Evolutionary conservation across 1,140 invertebrate genomes (phyloP).

Genomic region (Bombus cullumanus): DNA sequence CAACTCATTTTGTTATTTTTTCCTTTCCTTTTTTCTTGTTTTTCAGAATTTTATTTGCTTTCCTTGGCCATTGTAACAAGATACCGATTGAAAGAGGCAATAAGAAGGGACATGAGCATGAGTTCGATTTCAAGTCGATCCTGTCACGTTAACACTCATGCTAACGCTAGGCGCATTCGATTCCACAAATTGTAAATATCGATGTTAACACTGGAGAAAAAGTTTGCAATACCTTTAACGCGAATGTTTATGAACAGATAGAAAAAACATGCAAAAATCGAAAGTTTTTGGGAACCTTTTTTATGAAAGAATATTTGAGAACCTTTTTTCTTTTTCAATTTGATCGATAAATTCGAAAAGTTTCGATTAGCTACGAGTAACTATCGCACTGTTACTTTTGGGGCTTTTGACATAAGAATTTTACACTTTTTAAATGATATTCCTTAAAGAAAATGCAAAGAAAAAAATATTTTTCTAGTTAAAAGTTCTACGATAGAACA

Average conservation of each 20-base stretch:
- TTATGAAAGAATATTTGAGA: not conserved
- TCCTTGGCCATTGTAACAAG: conserved; percentile 49
- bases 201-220: not conserved
- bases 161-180: conserved; percentile 29
- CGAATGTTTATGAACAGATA: conserved; percentile 8
- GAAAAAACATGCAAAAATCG: not conserved
- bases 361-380: not conserved
- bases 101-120: conserved; percentile 19
- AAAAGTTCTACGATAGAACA: no score
- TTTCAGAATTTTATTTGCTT: conserved; percentile 11
- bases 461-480: no score
- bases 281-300: not conserved
- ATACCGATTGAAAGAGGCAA: conserved; percentile 17
- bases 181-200: conserved; percentile 33
- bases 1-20: not conserved
- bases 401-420: no score
- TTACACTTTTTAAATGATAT: not conserved
- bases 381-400: no score
- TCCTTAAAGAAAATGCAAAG: not conserved
- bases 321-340: not conserved
- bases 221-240: not conserved
- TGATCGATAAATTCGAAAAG: not conserved
- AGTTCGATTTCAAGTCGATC: conserved; percentile 30
- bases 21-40: not conserved
- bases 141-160: not conserved